These are phyloP conservation scores for Rhagologus leucostigma DNA, from an alignment of 2,113 vertebrate species.

Conservation along the genomic window DNA sequence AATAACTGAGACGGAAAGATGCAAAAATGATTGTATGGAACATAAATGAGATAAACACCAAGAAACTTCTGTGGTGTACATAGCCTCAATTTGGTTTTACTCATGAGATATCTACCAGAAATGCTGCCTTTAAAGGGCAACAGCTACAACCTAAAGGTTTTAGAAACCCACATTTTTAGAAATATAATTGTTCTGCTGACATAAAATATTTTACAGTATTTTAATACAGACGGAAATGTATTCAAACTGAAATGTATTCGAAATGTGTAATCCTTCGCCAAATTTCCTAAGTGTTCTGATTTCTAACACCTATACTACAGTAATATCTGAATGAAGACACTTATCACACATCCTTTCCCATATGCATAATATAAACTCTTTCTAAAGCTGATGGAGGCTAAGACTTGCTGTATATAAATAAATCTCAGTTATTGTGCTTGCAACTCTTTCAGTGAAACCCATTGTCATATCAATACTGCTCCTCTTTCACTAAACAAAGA, in stretches of 20 bases:
- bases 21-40: neutral
- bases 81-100: neutral
- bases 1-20: neutral
- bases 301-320: neutral
- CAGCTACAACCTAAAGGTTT: neutral
- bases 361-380: neutral
- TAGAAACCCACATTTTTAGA: neutral
- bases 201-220: neutral
- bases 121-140: neutral
- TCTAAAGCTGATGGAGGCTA: neutral
- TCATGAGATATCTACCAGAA: neutral
- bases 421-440: neutral
- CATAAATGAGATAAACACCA: neutral
- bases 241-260: conserved; percentile 2
- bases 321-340: neutral
- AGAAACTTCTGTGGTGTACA: neutral
- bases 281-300: neutral
- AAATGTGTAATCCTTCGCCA: neutral
- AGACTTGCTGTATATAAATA: neutral
- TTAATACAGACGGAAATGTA: neutral
- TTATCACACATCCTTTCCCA: neutral
- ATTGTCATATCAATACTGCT: neutral
- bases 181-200: neutral
- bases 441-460: neutral
- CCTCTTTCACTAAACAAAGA: neutral